Evolutionary conservation across 2,888 invertebrate genomes (phyloP).

Genomic region (Congeria kusceri): DNA sequence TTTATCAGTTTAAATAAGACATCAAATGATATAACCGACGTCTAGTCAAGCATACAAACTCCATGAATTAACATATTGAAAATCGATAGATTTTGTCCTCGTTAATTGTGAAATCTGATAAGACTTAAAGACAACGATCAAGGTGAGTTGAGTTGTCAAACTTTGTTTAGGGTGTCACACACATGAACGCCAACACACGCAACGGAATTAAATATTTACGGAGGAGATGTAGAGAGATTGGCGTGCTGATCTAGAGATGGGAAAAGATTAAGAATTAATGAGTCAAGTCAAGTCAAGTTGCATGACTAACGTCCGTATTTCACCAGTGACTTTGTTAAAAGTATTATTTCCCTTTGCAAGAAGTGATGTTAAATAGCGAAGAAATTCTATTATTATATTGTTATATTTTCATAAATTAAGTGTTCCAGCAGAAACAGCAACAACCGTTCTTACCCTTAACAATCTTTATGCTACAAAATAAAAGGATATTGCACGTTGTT

Average conservation of each 20-base stretch:
- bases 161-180: neutral
- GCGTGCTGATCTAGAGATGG: neutral
- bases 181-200: neutral
- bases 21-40: conserved; percentile 1
- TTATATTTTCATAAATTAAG: too few species aligned
- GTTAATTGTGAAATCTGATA: conserved; percentile 9
- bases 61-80: conserved; percentile 1
- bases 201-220: conserved; percentile 6
- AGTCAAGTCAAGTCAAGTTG: too few species aligned
- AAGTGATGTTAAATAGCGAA: too few species aligned
- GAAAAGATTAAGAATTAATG: too few species aligned
- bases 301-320: too few species aligned
- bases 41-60: neutral
- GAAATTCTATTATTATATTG: too few species aligned
- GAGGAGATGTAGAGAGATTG: neutral
- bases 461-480: too few species aligned
- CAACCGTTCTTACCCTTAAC: too few species aligned
- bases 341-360: too few species aligned
- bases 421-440: too few species aligned
- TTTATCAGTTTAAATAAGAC: neutral
- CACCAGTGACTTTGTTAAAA: too few species aligned
- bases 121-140: neutral
- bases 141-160: neutral
- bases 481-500: too few species aligned
- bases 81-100: neutral